These are phyloP conservation scores for Microctenopoma steveboyesi DNA, from an alignment of 2,797 vertebrate genomes.

Conservation along the genomic window DNA sequence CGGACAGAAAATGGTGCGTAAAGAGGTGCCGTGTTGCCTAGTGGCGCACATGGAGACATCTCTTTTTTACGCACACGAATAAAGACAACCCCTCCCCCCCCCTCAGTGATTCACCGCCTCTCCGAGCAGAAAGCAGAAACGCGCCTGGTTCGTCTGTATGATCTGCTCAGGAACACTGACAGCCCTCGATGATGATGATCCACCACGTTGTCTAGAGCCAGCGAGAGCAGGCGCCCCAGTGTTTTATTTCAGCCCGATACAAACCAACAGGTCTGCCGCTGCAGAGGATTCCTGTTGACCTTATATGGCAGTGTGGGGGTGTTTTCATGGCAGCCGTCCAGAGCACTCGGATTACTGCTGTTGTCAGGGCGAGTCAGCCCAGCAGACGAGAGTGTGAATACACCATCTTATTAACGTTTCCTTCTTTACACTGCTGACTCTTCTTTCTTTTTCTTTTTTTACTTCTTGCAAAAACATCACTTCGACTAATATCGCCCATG, in stretches of 20 bases:
- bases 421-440: slow-evolving; percentile 7
- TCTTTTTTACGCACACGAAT: slow-evolving; percentile 18
- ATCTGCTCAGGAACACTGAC: slow-evolving; percentile 46
- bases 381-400: slow-evolving; percentile 36
- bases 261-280: slow-evolving; percentile 45
- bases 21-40: not conserved
- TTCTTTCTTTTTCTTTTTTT: slow-evolving; percentile 5
- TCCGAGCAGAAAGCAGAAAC: slow-evolving; percentile 23
- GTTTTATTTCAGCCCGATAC: slow-evolving; percentile 65
- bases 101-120: slow-evolving; percentile 12
- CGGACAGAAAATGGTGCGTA: not conserved
- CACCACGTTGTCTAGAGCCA: slow-evolving; percentile 15
- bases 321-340: slow-evolving; percentile 75
- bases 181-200: slow-evolving; percentile 18
- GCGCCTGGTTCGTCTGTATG: slow-evolving; percentile 36
- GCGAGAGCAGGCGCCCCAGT: slow-evolving; percentile 31
- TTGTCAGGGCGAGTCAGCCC: slow-evolving; percentile 58
- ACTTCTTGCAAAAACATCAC: slow-evolving; percentile 22
- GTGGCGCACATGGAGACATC: not conserved
- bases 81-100: slow-evolving; percentile 8
- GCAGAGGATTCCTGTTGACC: slow-evolving; percentile 74
- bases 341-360: slow-evolving; percentile 73
- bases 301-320: slow-evolving; percentile 80
- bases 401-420: slow-evolving; percentile 42
- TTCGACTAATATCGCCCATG: slow-evolving; percentile 24